Evolutionary conservation across 2,113 vertebrate species (phyloP).

Genomic region (Amphiprion ocellaris): DNA sequence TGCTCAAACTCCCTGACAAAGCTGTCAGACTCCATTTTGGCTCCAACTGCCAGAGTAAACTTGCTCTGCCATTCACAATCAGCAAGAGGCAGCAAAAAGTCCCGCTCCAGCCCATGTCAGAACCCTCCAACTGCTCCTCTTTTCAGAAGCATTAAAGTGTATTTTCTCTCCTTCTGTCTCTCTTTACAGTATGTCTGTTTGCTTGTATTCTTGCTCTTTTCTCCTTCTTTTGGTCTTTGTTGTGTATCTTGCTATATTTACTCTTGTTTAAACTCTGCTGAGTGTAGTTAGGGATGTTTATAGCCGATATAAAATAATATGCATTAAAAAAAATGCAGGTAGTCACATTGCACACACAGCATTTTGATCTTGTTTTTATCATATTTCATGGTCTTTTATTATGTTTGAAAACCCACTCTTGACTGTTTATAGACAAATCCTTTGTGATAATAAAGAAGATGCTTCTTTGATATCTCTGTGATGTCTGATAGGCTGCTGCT

Average conservation of each 20-base stretch:
- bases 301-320: constrained; percentile 19
- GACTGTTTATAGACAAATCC: neutral
- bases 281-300: constrained; percentile 50
- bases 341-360: neutral
- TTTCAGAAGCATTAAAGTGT: constrained; percentile 51
- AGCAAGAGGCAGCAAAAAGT: constrained; percentile 64
- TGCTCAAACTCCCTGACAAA: constrained; percentile 87
- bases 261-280: constrained; percentile 10
- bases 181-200: constrained; percentile 29
- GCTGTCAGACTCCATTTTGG: constrained; percentile 87
- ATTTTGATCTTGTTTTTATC: constrained; percentile 17
- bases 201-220: constrained; percentile 22
- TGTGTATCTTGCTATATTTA: constrained; percentile 33
- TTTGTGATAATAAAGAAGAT: neutral
- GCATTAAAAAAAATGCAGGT: neutral
- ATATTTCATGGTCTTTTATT: constrained; percentile 9
- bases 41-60: constrained; percentile 82
- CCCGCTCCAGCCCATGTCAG: constrained; percentile 72
- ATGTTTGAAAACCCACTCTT: constrained; percentile 21
- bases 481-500: neutral
- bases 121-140: constrained; percentile 64
- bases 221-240: constrained; percentile 10
- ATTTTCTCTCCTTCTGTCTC: constrained; percentile 31
- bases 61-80: constrained; percentile 85
- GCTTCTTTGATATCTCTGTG: neutral